Evolutionary conservation across 2,113 vertebrate species (phyloP), one percentile per base, ranked within the genome.

Genomic region (Elephantulus edwardii): DNA sequence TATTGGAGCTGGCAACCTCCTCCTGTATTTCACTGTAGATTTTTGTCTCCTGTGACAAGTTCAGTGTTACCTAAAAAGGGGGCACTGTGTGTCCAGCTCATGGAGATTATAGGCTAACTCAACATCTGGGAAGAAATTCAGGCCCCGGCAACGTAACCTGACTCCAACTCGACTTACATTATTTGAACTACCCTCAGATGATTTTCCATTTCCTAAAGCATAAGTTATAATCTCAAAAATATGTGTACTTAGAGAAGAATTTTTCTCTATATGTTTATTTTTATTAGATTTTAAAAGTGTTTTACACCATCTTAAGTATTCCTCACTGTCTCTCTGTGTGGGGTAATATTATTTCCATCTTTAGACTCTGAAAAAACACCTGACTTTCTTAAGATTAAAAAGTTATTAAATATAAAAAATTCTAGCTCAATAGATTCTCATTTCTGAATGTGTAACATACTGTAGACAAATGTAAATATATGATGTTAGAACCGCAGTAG

Each of bases 11-110:
- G 93, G 93, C 88, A 90, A 96, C 88, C 90, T 92, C 95, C 93
- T 96, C 89, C 93, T 94, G 93, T 92, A 92, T 97, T 96, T 95
- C 93, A 95, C 93, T 91, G 94, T 95, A 92, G 81, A 96, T 90
- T 89, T 75, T 82, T 85, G 95, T 96, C 91, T 95, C 88, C 90
- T 93, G 93, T 96, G 95, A 97, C 88, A 89, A 91, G 86, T 35
- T 72, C 83, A 92, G 81, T 50, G 78, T 40, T 50, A 35, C 83
- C 66, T 44, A 38, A 74, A 95, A 86, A 94, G 88, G 93, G 93
- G 92, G 77, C 66, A 64, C 91, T 93, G 77, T 85, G 92, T 76
- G 91, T 95, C 91, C 92, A 85, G 44, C 91, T 97, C 3, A 22
- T 12, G 30, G 93, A 91, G n/a, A 86, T 94, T 94, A 91, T 94